These are phyloP conservation scores for Ardeotis arabs DNA, from an alignment of 2,113 vertebrate genomes.

Conservation along the genomic window DNA sequence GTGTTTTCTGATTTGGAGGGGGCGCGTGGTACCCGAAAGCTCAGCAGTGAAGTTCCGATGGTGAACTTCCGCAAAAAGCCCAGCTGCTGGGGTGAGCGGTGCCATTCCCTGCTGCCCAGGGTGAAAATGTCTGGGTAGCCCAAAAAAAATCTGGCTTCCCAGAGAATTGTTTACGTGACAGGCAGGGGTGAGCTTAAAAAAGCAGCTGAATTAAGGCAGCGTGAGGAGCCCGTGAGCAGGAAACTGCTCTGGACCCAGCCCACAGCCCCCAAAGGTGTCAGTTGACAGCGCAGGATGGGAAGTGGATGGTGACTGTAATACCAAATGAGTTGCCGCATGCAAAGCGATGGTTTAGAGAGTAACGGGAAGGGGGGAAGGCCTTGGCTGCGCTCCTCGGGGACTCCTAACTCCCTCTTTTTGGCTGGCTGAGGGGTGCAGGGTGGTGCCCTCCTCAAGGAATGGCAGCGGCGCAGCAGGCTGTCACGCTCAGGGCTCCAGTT, in stretches of 20 bases:
- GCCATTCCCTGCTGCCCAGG: background rate
- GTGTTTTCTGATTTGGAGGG: background rate
- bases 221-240: background rate
- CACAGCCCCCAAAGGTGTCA: conserved; percentile 34
- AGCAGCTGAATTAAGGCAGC: background rate
- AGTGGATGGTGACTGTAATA: background rate
- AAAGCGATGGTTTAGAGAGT: background rate
- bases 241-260: background rate
- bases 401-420: background rate
- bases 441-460: background rate
- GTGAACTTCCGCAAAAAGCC: background rate
- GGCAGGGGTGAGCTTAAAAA: background rate
- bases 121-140: background rate
- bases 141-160: background rate
- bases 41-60: rapidly evolving
- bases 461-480: background rate
- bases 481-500: background rate
- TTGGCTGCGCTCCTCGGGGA: background rate
- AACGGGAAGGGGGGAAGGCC: conserved; percentile 3
- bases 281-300: background rate
- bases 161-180: background rate
- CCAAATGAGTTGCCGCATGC: background rate
- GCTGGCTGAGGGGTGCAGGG: background rate
- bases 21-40: background rate
- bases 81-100: background rate